Conservation (phyloP, 2,797 vertebrate species). For the Balearica regulorum region DNA sequence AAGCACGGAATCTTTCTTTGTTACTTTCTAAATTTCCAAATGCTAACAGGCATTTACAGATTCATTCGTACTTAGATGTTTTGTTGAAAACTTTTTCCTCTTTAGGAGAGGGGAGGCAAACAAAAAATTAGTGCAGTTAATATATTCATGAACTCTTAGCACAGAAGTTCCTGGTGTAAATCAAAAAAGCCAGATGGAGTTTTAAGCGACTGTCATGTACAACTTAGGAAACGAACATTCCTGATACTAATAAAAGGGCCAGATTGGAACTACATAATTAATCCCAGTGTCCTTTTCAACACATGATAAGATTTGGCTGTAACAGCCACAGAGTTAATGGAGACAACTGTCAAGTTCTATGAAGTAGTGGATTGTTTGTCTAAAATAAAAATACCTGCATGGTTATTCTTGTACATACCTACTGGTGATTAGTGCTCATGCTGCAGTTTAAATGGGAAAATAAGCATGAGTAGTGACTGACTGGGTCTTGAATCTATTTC, state of each 20-base stretch:
- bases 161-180: slow-evolving; percentile 31
- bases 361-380: neutral
- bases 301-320: slow-evolving; percentile 12
- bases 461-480: neutral
- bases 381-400: neutral
- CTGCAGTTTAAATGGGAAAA: neutral
- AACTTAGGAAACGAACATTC: neutral
- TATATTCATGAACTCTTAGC: neutral
- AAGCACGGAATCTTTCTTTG: neutral
- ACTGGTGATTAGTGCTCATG: neutral
- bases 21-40: neutral
- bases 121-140: neutral
- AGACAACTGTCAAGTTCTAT: neutral
- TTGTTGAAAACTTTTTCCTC: neutral
- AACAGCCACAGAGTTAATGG: neutral
- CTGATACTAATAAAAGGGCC: slow-evolving; percentile 20
- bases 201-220: slow-evolving; percentile 28
- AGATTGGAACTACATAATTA: slow-evolving; percentile 41
- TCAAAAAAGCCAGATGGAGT: slow-evolving; percentile 50
- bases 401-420: neutral
- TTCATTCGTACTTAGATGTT: neutral
- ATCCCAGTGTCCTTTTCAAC: neutral
- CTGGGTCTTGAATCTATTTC: neutral
- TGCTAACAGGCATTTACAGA: neutral
- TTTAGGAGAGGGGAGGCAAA: neutral